Evolutionary conservation across 2,797 vertebrate species (phyloP).

Genomic region (Bucorvus abyssinicus): DNA sequence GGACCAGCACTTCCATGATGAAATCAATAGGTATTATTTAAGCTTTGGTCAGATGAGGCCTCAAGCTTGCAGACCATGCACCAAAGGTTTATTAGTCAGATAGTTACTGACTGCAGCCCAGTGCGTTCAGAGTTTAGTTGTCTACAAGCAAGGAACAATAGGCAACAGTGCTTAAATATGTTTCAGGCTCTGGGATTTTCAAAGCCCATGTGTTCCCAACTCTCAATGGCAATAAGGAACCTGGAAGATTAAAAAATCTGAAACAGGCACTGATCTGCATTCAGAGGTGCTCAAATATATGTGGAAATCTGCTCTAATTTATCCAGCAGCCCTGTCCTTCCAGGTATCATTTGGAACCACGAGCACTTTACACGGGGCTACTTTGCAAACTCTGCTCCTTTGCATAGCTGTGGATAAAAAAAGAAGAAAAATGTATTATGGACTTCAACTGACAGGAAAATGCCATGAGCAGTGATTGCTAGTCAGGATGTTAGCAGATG

Average conservation of each 20-base stretch:
- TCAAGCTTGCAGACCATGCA: constrained; percentile 17
- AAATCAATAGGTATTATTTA: constrained; percentile 32
- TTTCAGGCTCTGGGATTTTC: not conserved
- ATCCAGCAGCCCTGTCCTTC: constrained; percentile 47
- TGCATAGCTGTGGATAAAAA: constrained; percentile 52
- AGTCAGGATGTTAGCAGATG: constrained; percentile 45
- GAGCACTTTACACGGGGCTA: constrained; percentile 37
- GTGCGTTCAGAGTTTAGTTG: not conserved
- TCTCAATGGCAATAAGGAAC: not conserved
- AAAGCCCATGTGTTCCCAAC: not conserved
- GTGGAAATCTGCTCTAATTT: constrained; percentile 31
- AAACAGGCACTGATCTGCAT: not conserved
- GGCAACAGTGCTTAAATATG: not conserved
- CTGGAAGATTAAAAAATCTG: not conserved
- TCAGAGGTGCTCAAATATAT: not conserved
- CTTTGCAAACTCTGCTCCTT: constrained; percentile 59
- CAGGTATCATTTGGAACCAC: constrained; percentile 44
- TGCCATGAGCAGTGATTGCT: constrained; percentile 30
- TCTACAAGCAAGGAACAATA: not conserved
- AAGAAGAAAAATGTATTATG: not conserved
- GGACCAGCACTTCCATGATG: not conserved
- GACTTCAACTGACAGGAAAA: not conserved
- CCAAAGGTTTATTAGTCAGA: not conserved
- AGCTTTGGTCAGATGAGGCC: constrained; percentile 46
- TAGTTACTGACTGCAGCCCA: not conserved